phyloP scores from a whole-genome alignment of 2,797 vertebrate species.

The Megalops cyprinoides region DNA sequence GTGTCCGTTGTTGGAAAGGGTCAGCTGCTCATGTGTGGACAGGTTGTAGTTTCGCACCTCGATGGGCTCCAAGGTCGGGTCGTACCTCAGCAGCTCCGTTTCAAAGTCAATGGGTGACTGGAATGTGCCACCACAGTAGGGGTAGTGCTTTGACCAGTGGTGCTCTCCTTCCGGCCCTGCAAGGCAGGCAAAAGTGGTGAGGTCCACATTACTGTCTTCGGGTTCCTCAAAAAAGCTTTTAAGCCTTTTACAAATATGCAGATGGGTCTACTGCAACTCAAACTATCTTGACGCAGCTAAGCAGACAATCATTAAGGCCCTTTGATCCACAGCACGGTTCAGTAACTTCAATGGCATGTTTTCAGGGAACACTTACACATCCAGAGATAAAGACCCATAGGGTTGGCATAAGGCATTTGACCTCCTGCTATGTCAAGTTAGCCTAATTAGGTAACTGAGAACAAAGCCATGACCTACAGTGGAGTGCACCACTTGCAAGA shows the following conservation, averaged over 20 bases:
- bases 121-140: slow-evolving; percentile 84
- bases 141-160: slow-evolving; percentile 81
- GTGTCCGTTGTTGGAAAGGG: slow-evolving; percentile 90
- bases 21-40: slow-evolving; percentile 73
- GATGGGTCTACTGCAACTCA: background rate
- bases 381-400: background rate
- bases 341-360: background rate
- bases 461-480: slow-evolving; percentile 12
- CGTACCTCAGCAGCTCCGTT: slow-evolving; percentile 82
- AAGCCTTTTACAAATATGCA: background rate
- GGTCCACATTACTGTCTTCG: background rate
- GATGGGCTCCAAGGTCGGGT: slow-evolving; percentile 80
- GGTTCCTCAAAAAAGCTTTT: background rate
- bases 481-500: slow-evolving; percentile 21
- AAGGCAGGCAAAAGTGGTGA: slow-evolving; percentile 21
- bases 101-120: slow-evolving; percentile 93
- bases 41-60: slow-evolving; percentile 84
- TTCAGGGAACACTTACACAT: background rate
- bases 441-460: slow-evolving; percentile 28
- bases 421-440: slow-evolving; percentile 27
- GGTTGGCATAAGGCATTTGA: slow-evolving; percentile 15
- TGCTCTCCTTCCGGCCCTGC: slow-evolving; percentile 83
- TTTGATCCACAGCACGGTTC: background rate
- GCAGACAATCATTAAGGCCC: background rate
- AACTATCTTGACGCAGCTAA: background rate